Percentiles rank a stretch among this genome's conserved stretches.
These are phyloP conservation scores for Dendroctonus valens DNA, from an alignment of 1,140 invertebrate genomes.

Conservation along the genomic window DNA sequence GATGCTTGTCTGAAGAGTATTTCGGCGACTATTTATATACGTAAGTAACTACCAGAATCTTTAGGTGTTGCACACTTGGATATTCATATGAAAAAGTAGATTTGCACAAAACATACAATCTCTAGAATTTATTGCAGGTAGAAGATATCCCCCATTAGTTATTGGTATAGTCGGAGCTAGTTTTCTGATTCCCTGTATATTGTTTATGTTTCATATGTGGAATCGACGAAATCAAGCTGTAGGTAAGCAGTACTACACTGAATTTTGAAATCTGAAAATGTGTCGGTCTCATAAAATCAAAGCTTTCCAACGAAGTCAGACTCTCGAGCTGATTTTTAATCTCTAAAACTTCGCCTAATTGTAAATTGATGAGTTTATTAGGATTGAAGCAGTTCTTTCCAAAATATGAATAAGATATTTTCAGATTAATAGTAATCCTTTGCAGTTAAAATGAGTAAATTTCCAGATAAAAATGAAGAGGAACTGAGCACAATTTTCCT, in stretches of 20 bases:
- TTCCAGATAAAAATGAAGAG: conserved; percentile 18
- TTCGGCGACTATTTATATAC: conserved; percentile 36
- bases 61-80: neutral
- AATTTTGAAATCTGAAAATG: too few relatives aligned
- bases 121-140: conserved; percentile 32
- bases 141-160: conserved; percentile 38
- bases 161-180: conserved; percentile 42
- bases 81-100: too few relatives aligned
- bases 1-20: conserved; percentile 35
- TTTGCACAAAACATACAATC: too few relatives aligned
- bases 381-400: too few relatives aligned
- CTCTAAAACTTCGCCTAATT: too few relatives aligned
- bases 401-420: too few relatives aligned
- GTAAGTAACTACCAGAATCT: conserved; percentile 25
- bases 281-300: too few relatives aligned
- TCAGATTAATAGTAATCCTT: too few relatives aligned
- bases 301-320: too few relatives aligned
- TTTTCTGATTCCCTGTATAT: conserved; percentile 39
- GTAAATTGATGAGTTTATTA: too few relatives aligned
- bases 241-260: conserved; percentile 11
- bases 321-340: too few relatives aligned
- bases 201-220: conserved; percentile 39
- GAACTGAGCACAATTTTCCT: conserved; percentile 27
- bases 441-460: neutral
- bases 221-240: conserved; percentile 23